Percentiles rank a stretch among this genome's conserved stretches.
phyloP scores from a whole-genome alignment of 2,113 vertebrate species.

The Boulengeromyrus knoepffleri region DNA sequence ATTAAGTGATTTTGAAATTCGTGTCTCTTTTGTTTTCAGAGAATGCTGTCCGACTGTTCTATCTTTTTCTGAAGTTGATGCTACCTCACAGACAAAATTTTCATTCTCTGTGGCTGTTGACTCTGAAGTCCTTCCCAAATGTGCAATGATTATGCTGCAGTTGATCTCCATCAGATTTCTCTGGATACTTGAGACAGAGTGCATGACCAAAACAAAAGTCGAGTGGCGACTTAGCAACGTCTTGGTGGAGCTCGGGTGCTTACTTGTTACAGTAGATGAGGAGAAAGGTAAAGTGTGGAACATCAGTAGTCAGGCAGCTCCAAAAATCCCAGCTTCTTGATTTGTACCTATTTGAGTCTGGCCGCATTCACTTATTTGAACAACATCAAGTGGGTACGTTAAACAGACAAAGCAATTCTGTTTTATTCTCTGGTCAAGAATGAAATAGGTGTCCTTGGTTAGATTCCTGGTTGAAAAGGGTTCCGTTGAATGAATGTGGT shows the following conservation, averaged over 20 bases:
- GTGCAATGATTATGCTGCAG: not conserved
- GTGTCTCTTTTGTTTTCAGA: not conserved
- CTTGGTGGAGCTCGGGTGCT: not conserved
- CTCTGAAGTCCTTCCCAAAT: not conserved
- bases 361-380: not conserved
- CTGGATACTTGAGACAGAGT: not conserved
- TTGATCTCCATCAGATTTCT: not conserved
- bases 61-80: not conserved
- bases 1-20: not conserved
- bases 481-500: not conserved
- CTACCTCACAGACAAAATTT: not conserved
- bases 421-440: not conserved
- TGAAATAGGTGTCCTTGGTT: not conserved
- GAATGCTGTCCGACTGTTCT: not conserved
- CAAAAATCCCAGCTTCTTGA: not conserved
- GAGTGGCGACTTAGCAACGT: not conserved
- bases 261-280: not conserved
- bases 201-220: not conserved
- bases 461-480: not conserved
- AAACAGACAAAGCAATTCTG: not conserved
- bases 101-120: not conserved
- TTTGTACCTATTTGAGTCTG: not conserved
- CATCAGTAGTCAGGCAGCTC: not conserved
- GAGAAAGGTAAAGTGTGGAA: not conserved
- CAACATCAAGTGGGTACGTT: not conserved